phyloP scores from a whole-genome alignment of 2,888 invertebrate species.

The Unio delphinus region DNA sequence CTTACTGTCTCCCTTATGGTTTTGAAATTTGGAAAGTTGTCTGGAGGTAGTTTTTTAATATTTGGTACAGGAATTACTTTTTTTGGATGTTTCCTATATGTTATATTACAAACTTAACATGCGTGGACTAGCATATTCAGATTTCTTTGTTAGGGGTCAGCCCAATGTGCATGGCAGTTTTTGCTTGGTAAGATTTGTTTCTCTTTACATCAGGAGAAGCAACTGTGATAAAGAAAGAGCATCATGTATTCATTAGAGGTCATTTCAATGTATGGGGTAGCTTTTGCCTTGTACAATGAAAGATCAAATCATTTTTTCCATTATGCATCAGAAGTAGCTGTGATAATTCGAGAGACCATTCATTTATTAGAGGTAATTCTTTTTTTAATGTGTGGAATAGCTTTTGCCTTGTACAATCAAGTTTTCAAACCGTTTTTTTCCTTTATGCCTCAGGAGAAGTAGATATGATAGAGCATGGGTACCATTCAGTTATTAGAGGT shows the following conservation, averaged over 20 bases:
- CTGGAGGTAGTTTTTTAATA: too few relatives aligned
- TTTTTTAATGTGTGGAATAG: too few relatives aligned
- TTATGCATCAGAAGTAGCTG: constrained; percentile 23
- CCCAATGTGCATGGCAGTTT: too few relatives aligned
- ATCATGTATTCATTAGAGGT: constrained; percentile 54
- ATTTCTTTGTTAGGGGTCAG: constrained; percentile 26
- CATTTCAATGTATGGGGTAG: too few relatives aligned
- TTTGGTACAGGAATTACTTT: too few relatives aligned
- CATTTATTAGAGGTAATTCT: constrained; percentile 32
- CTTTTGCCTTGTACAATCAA: background rate
- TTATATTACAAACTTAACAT: too few relatives aligned
- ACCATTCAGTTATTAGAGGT: constrained; percentile 53
- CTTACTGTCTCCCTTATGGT: too few relatives aligned
- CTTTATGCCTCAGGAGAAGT: constrained; percentile 39
- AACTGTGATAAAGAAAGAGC: constrained; percentile 35
- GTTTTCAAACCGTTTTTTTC: background rate
- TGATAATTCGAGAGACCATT: constrained; percentile 43
- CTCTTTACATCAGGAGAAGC: constrained; percentile 41
- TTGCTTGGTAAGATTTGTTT: background rate
- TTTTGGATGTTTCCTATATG: too few relatives aligned
- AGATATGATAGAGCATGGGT: constrained; percentile 34
- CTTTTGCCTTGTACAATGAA: background rate
- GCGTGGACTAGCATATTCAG: too few relatives aligned
- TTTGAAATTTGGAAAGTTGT: too few relatives aligned
- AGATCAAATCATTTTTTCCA: background rate